Base-by-base conservation (phyloP, 2,113 vertebrate genomes). In the Alligator sinensis region DNA sequence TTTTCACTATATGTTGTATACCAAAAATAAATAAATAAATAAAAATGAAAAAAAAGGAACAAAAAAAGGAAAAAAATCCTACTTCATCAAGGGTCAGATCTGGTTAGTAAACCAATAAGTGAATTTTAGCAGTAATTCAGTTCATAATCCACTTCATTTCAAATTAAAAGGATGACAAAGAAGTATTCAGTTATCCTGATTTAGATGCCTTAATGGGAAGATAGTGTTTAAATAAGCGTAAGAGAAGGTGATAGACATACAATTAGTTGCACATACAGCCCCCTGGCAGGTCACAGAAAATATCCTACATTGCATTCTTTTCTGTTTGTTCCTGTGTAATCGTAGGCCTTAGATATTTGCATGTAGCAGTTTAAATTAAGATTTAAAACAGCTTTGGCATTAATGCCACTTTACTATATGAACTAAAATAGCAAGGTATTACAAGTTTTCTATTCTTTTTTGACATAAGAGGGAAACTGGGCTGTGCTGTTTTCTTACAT, bases 61-160 rank as follows among this genome's bases (percentile, higher is more conserved):
- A 47, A 47, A 47, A 47, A 47, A 47, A 9, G 47, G 8, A 47
- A 47, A 47, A 47, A 74, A 38, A 74, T 47, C 28, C 60, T 76
- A 68, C 17, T 77, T 34, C 18, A 2, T 78, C 24, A 58, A 61
- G 38, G 61, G 68, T 77, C 14, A 21, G 22, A 22, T 84, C 74
- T 0, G 0, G 12, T 79, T 92, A 18, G 22, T 79, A n/a, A 81
- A 28, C 5, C 78, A 82, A 68, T 84, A 30, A 75, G 0, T 58
- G 28, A 75, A 12, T 57, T 84, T 86, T 47, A 91, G 76, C 62
- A 91, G 6, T n/a, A 11, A 25, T 19, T 91, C 28, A 21, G 17
- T 91, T 93, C 87, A 18, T 64, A 80, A 93, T 86, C 60, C 34
- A 61, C 59, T 84, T 28, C 25, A 59, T 38, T 86, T 18, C 81